Conservation (phyloP, 2,888 invertebrate species). For the Chaitophorus viminalis region DNA sequence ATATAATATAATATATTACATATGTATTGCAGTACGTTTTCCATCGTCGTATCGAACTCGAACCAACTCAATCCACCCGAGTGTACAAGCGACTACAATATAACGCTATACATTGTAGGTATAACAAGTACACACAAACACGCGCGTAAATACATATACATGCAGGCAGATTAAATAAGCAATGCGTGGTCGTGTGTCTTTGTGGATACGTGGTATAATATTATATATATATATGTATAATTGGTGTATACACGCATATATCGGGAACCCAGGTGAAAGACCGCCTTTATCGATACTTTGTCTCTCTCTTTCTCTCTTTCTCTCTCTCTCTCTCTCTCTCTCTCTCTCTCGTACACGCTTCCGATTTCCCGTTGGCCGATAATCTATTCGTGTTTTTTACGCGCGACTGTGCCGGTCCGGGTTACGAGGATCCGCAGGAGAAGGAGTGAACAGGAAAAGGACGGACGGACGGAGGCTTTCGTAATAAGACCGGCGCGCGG, state of each 20-base stretch:
- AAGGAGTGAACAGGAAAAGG: neutral
- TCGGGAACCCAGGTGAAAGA: conserved; percentile 24
- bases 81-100: neutral
- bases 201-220: neutral
- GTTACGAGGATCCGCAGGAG: neutral
- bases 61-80: neutral
- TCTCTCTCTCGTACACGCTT: neutral
- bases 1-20: no score
- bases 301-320: neutral
- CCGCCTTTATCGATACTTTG: conserved; percentile 3
- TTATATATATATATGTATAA: neutral
- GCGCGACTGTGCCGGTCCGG: neutral
- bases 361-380: conserved; percentile 16
- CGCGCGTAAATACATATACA: neutral
- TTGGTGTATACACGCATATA: neutral
- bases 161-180: neutral
- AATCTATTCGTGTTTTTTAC: conserved; percentile 8
- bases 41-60: neutral
- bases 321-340: neutral
- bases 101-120: neutral
- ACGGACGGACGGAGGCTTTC: conserved; percentile 5
- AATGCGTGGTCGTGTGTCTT: conserved; percentile 35
- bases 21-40: no score
- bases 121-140: no score
- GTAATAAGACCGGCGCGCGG: neutral